Evolutionary conservation across 2,888 invertebrate genomes (phyloP), one percentile per base, ranked within the genome.

Genomic region (Drosophila diplacantha): DNA sequence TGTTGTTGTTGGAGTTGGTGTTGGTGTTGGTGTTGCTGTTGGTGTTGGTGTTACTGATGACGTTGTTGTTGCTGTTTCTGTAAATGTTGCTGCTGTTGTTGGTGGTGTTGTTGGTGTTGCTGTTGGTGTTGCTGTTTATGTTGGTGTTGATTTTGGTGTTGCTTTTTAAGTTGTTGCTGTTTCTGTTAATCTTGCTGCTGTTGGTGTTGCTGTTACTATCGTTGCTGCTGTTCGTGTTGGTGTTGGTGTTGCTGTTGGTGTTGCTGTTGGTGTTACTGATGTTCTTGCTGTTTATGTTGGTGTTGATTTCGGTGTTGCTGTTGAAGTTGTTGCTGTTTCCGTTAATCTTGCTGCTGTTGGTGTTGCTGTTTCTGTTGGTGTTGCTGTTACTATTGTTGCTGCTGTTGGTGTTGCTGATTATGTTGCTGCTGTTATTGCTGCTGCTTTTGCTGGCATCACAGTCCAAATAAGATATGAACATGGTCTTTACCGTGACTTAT

Each of bases 381-480:
- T 8, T 35, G n/a, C 14, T 44, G 37, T 16, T 50, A 26, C 7
- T 14, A 26, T 29, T 55, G 62, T 24, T 51, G 66, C 22, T 44
- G 34, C 3, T 20, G 49, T 5, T 49, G 56, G 14, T 47, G 18
- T 5, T 32, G 56, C 1, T 55, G 65, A 22, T 55, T 56, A 43
- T 31, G 55, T 35, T 50, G 55, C 20, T 51, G 62, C 34, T 43
- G 29, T 12, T 31, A 22, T 12, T 29, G 39, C 6, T 60, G 35
- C 16, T 57, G 53, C 26, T 61, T 37, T 9, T 59, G 54, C 16
- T 64, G 58, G 34, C 51, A 34, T 61, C 78, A 65, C 82, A 74
- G 63, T 73, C 83, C 72, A 84, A 77, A 75, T 81, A 84, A 56
- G 85, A 83, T 69, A 84, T 82, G 69, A 85, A 81, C 83, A 85